Evolutionary conservation across 2,113 vertebrate genomes (phyloP), one percentile per base, ranked within the genome.

Genomic region (human (Homo sapiens)): DNA sequence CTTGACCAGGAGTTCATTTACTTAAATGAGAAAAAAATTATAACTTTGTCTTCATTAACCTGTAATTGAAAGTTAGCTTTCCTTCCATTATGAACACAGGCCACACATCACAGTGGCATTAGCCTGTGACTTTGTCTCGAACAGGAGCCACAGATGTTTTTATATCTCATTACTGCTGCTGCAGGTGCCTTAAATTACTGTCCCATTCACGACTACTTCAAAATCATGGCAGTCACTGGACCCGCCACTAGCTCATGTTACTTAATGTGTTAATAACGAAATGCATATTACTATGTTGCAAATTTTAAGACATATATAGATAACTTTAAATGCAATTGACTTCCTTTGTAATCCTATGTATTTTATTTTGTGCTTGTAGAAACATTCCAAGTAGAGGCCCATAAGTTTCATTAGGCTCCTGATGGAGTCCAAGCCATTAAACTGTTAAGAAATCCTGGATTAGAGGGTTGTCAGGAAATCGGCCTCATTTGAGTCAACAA

Each of bases 281-380:
- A 93, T 27, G 40, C 52, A 38, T 52, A 27, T 90, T 96, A 78
- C 32, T 75, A 4, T 81, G 17, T 78, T 38, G 64, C 7, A 57
- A 82, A 57, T 55, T 90, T 90, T 16, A 90, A 73, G 27, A 76
- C 84, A 27, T 18, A 59, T 80, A 27, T 27, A 52, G 52, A 86
- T 61, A 82, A 79, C 52, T 89, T 93, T 87, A 89, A 95, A 64
- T 64, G 66, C 45, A 80, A 59, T 48, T 96, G 50, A 0, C 68
- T 86, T 85, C 52, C 78, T 91, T 96, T 66, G 45, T 83, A 92
- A 96, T 66, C 30, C 11, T 72, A 16, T 89, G 72, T 70, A 22
- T 85, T 76, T 96, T 94, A 89, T 93, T 95, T 93, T 97, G 81
- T 79, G 35, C 57, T 91, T 88, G 35, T 73, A 81, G 88, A 97